A percentile compares a stretch with the other conserved stretches of the same genome.
Evolutionary conservation across 2,888 invertebrate species (phyloP).

Genomic region (Erannis defoliaria): DNA sequence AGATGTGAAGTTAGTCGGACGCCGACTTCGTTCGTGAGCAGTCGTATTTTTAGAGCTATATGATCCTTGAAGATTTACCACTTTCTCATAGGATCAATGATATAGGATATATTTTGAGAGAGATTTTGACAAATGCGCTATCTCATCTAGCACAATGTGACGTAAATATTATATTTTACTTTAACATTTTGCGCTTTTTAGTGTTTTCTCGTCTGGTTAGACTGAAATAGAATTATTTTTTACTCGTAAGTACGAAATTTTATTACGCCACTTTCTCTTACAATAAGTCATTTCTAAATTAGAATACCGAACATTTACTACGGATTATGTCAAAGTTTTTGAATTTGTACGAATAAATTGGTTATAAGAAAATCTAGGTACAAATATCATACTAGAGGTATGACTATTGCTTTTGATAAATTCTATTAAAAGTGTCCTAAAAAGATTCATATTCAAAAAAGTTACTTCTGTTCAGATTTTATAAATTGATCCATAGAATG

Average conservation of each 20-base stretch:
- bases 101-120: too few species aligned
- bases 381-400: constrained; percentile 8
- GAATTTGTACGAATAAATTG: constrained; percentile 10
- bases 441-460: not conserved
- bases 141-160: too few species aligned
- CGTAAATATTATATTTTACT: too few species aligned
- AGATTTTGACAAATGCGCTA: too few species aligned
- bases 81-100: too few species aligned
- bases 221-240: not conserved
- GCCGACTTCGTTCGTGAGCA: too few species aligned
- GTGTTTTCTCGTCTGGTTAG: too few species aligned
- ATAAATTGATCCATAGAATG: not conserved
- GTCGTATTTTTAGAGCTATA: too few species aligned
- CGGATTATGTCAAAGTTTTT: constrained; percentile 16
- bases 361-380: constrained; percentile 7
- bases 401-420: constrained; percentile 26
- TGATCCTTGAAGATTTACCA: too few species aligned
- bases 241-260: not conserved
- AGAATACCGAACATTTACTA: constrained; percentile 5
- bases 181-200: too few species aligned
- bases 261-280: constrained; percentile 4
- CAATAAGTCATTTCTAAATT: constrained; percentile 5
- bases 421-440: constrained; percentile 14
- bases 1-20: too few species aligned
- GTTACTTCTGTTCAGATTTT: not conserved